Evolutionary conservation across 2,888 invertebrate genomes (phyloP).

Genomic region (Eueremaeus valkanovi): DNA sequence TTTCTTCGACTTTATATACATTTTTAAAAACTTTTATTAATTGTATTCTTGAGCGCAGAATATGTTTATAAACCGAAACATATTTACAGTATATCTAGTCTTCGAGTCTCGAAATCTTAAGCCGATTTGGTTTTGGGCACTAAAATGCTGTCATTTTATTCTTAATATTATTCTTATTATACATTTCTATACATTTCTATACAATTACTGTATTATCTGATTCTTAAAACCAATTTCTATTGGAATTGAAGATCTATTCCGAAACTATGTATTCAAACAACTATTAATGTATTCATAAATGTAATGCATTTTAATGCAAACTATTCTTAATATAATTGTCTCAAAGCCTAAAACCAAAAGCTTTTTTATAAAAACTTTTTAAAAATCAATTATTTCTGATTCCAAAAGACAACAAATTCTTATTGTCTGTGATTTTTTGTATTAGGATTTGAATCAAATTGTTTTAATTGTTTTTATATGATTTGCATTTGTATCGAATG

Average conservation of each 20-base stretch:
- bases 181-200: not conserved
- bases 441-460: too few relatives aligned
- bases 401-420: not conserved
- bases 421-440: conserved; percentile 19
- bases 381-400: not conserved
- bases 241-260: not conserved
- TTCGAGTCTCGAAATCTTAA: not conserved
- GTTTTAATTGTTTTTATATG: not conserved
- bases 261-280: not conserved
- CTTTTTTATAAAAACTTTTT: not conserved
- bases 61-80: not conserved
- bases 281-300: not conserved
- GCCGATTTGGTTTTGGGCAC: not conserved
- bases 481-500: not conserved
- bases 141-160: not conserved
- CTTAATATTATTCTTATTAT: not conserved
- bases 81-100: not conserved
- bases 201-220: too few relatives aligned
- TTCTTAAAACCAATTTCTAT: not conserved
- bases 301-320: not conserved
- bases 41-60: not conserved
- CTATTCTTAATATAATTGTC: not conserved
- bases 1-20: conserved; percentile 1
- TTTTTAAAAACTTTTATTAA: not conserved
- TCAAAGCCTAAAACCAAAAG: not conserved